Evolutionary conservation across 2,888 invertebrate species (phyloP).

Genomic region (Enoplolaimus lenunculus): DNA sequence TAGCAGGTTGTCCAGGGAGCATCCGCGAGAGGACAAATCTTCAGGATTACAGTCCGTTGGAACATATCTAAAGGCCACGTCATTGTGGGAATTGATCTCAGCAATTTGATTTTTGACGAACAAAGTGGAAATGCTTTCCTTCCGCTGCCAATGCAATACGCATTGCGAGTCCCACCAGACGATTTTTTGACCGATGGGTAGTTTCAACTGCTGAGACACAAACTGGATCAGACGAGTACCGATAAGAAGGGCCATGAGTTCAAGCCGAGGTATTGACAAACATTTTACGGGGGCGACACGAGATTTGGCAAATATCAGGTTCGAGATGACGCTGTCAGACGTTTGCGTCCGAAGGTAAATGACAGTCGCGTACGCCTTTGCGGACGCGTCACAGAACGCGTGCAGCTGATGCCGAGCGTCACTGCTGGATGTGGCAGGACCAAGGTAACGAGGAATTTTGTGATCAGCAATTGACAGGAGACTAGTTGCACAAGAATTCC

Average conservation of each 20-base stretch:
- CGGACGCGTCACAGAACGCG: background rate
- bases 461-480: background rate
- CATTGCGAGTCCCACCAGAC: conserved; percentile 12
- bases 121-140: background rate
- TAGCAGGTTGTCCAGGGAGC: too few species aligned
- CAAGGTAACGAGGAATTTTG: background rate
- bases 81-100: conserved; percentile 5
- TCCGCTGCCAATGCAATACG: conserved; percentile 4
- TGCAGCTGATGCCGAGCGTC: conserved; percentile 1
- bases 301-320: background rate
- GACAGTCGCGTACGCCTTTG: background rate
- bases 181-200: background rate
- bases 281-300: background rate
- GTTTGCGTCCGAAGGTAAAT: background rate
- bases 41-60: conserved; percentile 30
- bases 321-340: background rate
- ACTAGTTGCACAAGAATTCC: background rate
- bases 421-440: background rate
- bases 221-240: background rate
- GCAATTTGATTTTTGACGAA: conserved; percentile 11
- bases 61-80: conserved; percentile 4
- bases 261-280: conserved; percentile 20
- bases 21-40: conserved; percentile 22
- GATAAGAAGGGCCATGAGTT: background rate
- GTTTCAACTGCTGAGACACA: background rate